phyloP scores from a whole-genome alignment of 2,113 vertebrate species.

The Todiramphus chloris region DNA sequence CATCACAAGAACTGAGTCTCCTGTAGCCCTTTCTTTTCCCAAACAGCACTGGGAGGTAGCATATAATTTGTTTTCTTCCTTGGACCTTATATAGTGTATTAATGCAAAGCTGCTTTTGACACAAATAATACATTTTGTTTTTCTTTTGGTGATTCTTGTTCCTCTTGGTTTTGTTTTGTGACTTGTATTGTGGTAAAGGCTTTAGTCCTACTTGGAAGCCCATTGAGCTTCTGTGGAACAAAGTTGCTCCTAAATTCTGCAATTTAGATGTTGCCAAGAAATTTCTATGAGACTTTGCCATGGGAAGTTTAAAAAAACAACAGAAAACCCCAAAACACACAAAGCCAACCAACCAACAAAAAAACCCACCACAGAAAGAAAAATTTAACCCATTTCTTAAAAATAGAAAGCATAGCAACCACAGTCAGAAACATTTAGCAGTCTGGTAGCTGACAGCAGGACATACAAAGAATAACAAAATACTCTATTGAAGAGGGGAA shows the following conservation, averaged over 20 bases:
- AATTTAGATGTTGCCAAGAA: conserved; percentile 69
- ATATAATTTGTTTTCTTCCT: not conserved
- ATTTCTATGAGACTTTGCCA: conserved; percentile 59
- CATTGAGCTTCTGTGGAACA: conserved; percentile 35
- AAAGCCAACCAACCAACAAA: too few relatives aligned
- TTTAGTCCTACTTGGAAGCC: conserved; percentile 30
- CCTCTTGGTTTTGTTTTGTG: conserved; percentile 49
- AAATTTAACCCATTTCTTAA: conserved; percentile 48
- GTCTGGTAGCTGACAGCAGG: conserved; percentile 55
- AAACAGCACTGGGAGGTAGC: not conserved
- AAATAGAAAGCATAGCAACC: conserved; percentile 65
- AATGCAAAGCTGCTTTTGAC: not conserved
- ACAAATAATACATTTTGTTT: not conserved
- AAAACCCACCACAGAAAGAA: not conserved
- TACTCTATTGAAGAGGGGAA: conserved; percentile 11
- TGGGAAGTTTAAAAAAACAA: conserved; percentile 48
- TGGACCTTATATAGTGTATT: not conserved
- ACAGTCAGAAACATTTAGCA: conserved; percentile 57
- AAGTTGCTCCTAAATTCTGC: conserved; percentile 53
- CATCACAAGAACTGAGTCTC: not conserved
- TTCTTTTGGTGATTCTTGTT: conserved; percentile 1
- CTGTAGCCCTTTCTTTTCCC: not conserved
- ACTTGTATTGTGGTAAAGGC: conserved; percentile 19
- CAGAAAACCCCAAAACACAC: too few relatives aligned
- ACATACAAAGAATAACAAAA: conserved; percentile 66